Conservation (phyloP, 2,113 vertebrate genomes). For the Fregetta grallaria region DNA sequence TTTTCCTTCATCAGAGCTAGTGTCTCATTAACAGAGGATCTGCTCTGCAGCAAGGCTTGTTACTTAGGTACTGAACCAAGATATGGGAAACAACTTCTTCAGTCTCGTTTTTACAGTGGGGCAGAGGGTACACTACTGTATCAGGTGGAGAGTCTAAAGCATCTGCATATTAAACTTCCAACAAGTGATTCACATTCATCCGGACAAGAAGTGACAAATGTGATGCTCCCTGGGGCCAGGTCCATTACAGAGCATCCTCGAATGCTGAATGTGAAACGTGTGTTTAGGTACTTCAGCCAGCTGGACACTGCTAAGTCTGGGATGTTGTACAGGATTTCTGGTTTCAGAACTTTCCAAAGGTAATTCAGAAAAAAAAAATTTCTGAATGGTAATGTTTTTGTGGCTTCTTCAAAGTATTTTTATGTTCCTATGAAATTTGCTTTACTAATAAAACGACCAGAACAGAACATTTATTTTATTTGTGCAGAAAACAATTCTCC, state of each 20-base stretch:
- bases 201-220: not conserved
- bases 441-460: not conserved
- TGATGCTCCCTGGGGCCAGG: not conserved
- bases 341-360: not conserved
- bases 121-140: not conserved
- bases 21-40: not conserved
- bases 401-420: not conserved
- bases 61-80: not conserved
- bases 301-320: not conserved
- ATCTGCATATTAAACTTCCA: not conserved
- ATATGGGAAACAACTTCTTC: not conserved
- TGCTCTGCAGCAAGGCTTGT: not conserved
- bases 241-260: not conserved
- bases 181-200: not conserved
- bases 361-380: not conserved
- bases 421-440: not conserved
- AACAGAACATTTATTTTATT: not conserved
- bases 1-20: not conserved
- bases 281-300: not conserved
- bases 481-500: not conserved
- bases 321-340: not conserved
- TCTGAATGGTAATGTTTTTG: not conserved
- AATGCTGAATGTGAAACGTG: not conserved
- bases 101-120: not conserved
- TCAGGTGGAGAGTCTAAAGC: not conserved